These are phyloP conservation scores for Telmatochromis sp. DNA, from an alignment of 2,113 vertebrate species.

Conservation along the genomic window DNA sequence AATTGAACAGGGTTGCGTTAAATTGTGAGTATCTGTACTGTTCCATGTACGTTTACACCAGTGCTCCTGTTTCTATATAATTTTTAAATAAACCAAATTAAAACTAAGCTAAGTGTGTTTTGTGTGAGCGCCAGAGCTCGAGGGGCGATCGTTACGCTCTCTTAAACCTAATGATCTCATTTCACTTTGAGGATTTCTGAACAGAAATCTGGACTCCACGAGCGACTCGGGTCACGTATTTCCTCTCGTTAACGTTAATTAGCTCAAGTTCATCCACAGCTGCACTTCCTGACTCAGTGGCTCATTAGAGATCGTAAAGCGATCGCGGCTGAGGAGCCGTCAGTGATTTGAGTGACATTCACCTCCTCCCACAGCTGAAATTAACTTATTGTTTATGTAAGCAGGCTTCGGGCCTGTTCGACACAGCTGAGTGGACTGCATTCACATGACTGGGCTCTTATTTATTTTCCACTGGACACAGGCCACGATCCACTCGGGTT, in stretches of 20 bases:
- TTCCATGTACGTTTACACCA: conserved; percentile 8
- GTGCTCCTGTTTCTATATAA: conserved; percentile 43
- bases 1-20: background rate
- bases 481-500: background rate
- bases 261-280: background rate
- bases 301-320: background rate
- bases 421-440: background rate
- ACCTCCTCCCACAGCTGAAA: background rate
- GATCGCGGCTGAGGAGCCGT: background rate
- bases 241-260: background rate
- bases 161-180: background rate
- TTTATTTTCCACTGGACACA: background rate
- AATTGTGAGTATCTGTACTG: background rate
- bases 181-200: background rate
- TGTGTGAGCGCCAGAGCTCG: background rate
- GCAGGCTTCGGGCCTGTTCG: background rate
- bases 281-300: background rate
- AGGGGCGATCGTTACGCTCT: background rate
- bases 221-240: background rate
- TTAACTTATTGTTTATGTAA: background rate
- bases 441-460: background rate
- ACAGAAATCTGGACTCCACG: background rate
- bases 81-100: conserved; percentile 57
- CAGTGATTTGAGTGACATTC: background rate
- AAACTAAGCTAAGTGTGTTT: background rate